Evolutionary conservation across 2,888 invertebrate genomes (phyloP).

Genomic region (Entomobrya proxima): DNA sequence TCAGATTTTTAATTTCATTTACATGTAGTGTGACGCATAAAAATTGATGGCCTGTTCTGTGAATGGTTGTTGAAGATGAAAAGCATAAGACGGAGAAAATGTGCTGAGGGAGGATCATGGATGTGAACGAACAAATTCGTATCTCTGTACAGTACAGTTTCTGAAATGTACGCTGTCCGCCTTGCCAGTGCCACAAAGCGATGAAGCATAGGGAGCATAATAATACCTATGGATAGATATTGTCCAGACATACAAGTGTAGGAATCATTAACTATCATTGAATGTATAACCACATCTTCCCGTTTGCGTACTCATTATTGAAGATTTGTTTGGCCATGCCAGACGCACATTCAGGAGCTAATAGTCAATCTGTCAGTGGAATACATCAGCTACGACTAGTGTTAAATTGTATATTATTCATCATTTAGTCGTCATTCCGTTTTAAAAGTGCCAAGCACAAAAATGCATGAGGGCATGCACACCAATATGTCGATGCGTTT

Average conservation of each 20-base stretch:
- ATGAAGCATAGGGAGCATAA: background rate
- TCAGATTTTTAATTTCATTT: no score
- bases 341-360: background rate
- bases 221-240: background rate
- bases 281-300: conserved; percentile 19
- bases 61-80: no score
- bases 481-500: background rate
- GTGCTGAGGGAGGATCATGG: no score
- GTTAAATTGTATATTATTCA: background rate
- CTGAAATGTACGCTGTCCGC: no score
- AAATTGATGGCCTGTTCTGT: no score
- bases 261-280: conserved; percentile 31
- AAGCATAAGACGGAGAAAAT: no score
- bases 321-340: conserved; percentile 5
- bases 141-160: no score
- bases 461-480: background rate
- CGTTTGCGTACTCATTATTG: conserved; percentile 10
- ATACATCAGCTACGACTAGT: background rate
- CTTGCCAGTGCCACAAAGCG: background rate
- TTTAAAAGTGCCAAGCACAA: background rate
- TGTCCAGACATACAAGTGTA: background rate
- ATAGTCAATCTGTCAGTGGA: background rate
- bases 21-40: no score
- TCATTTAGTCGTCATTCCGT: background rate
- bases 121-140: no score